Base-by-base conservation (phyloP, 1,140 invertebrate genomes). In the Yoshiicerus persimilis region DNA sequence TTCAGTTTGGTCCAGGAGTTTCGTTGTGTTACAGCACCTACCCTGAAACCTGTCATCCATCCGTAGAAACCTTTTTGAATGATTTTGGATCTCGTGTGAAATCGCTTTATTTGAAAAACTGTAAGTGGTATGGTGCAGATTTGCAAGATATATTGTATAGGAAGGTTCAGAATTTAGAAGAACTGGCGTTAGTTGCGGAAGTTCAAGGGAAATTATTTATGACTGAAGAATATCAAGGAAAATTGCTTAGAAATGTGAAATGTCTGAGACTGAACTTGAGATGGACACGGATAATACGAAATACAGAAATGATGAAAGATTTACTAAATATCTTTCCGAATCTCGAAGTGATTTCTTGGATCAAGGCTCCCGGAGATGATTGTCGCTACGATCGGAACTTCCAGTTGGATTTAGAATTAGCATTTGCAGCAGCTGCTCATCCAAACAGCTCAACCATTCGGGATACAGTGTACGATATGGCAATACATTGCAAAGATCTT, bases 401-500 rank as follows among this genome's bases (percentile, higher is more conserved):
- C 34, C 88, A 88, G n/a, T 41, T 86, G 32, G 84, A 88, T 83
- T 84, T 88, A 66, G 88, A 88, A 86, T 56, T 34, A 9, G 88
- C 88, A 86, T 88, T 66, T 70, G 86, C 84, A 11, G 75, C 88
- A 23, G 25, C 75, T 20, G 23, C 84, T 16, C 25, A 36, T 75
- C 47, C 62, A 30, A 86, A 64, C 41, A 84, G 85, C 23, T 66
- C 86, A 84, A 88, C 88, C 20, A 87, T 88, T 70, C 84, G 88
- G 36, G 88, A 88, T 62, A 88, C 88, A 83, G 86, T 88, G 34
- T 88, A 41, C 41, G 88, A 88, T 70, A 32, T 87, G 25, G 88
- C 88, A 56, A 88, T 88, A n/a, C 88, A 88, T 86, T n/a, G n/a
- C 36, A 27, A 70, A 47, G 66, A 70, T 32, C 38, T 88, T 27